Evolutionary conservation across 2,888 invertebrate species (phyloP).

Genomic region (Thereva unica): DNA sequence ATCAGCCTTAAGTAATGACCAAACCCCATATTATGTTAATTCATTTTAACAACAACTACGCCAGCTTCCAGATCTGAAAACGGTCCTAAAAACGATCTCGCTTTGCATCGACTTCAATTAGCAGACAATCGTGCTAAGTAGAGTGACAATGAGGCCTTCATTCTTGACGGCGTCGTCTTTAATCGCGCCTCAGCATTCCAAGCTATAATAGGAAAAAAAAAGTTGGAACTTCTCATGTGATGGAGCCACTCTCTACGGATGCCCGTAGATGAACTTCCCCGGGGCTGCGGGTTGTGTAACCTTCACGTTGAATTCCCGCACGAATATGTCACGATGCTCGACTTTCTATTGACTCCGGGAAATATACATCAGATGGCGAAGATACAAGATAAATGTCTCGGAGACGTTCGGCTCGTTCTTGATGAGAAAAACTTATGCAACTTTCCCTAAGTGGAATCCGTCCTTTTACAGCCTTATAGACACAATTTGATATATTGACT

Average conservation of each 20-base stretch:
- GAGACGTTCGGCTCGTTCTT: no score
- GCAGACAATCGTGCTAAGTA: slow-evolving; percentile 15
- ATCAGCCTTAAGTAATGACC: no score
- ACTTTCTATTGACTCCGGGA: slow-evolving; percentile 5
- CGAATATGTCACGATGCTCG: slow-evolving; percentile 2
- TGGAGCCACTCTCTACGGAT: no score
- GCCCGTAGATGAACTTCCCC: background rate
- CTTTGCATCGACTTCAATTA: slow-evolving; percentile 14
- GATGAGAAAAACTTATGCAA: background rate
- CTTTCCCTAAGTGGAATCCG: slow-evolving; percentile 1
- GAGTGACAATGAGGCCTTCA: slow-evolving; percentile 19
- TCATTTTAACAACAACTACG: slow-evolving; percentile 6
- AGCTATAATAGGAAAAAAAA: no score
- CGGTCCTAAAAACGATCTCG: background rate
- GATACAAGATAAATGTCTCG: no score
- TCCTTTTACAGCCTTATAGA: background rate
- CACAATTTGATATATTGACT: slow-evolving; percentile 1
- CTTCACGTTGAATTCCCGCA: slow-evolving; percentile 20
- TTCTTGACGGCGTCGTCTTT: background rate
- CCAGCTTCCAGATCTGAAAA: background rate
- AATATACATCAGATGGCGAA: background rate
- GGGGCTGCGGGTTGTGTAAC: background rate
- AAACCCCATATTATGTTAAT: no score
- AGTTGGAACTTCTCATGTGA: no score
- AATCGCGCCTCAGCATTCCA: slow-evolving; percentile 1